Evolutionary conservation across 1,140 invertebrate species (phyloP), one percentile per base, ranked within the genome.

Genomic region (Macrocentrus cingulum): DNA sequence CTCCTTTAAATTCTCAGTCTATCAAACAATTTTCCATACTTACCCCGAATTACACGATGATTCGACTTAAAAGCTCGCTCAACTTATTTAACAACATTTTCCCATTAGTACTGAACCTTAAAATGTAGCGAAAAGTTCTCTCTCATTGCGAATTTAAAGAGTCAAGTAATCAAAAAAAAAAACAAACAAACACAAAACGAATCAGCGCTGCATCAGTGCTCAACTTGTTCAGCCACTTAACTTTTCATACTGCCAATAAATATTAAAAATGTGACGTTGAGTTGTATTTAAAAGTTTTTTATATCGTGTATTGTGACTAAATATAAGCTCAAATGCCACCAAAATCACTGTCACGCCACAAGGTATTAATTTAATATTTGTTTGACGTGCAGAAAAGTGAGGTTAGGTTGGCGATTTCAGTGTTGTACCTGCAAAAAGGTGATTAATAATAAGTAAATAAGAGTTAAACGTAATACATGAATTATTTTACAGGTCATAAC

Each of bases 401-500:
- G 34, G 59, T 52, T 61, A 56, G 51, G 36, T 39, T 5, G 3
- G 9, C 25, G 9, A 29, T n/a, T n/a, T n/a, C n/a, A n/a, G n/a
- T n/a, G n/a, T n/a, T n/a, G n/a, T n/a, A n/a, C n/a, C n/a, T n/a
- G n/a, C n/a, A n/a, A n/a, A n/a, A n/a, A n/a, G n/a, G n/a, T n/a
- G n/a, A n/a, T n/a, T n/a, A 34, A 34, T 11, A 34, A 11, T 34
- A 34, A 34, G 6, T 6, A 34, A 7, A 34, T 11, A 34, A 11
- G 29, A 34, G 29, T 7, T 34, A 34, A 34, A 34, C 29, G 41
- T 57, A 39, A 54, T 54, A 7, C 39, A 16, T 22, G 19, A 34
- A 15, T 69, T 64, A 70, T 60, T 71, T 83, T 73, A 0, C 76
- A 95, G 92, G 86, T 95, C 68, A 94, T 94, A 76, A 93, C 91